Base-by-base conservation (phyloP, 2,888 invertebrate species). In the Pyrrhia umbra region DNA sequence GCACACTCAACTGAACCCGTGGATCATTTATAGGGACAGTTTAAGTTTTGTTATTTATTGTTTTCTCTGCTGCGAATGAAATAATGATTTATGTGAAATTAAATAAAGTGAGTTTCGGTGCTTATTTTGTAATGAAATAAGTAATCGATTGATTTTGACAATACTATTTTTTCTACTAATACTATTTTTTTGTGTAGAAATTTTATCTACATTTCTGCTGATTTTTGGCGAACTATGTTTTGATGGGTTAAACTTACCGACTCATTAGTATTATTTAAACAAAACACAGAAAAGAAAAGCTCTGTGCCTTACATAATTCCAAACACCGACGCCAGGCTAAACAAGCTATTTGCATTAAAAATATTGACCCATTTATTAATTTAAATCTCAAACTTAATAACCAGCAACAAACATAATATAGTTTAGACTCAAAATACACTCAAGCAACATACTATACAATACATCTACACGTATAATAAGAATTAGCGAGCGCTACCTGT, bases 401-500 rank as follows among this genome's bases (percentile, higher is more conserved):
- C 1, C n/a, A 34, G 34, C n/a, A 34, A 34, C 5, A n/a, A 34
- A 34, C n/a, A 34, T 34, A 1, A 62, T 10, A 46, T 21, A 8
- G 6, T 16, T 34, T 42, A 6, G 30, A 47, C 37, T 43, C 10
- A 40, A 23, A 51, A 42, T 9, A 40, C 20, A 16, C 25, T 55
- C n/a, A 54, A 67, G 13, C 39, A 13, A 34, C 46, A 13, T 18
- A 46, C 39, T 10, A 13, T 20, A 68, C 42, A 49, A 27, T 54
- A 39, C n/a, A 39, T 21, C 18, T 40, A 37, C 45, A 30, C 59
- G 64, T 50, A 54, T 42, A 40, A 59, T 56, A 69, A 70, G 51
- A 70, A 69, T 77, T 80, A 80, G 70, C 75, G 49, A 68, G 64
- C 68, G 68, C 77, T 79, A 73, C 76, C 75, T 82, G 75, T 81